Conservation (phyloP, 37 sponge, comb jelly and placozoan genomes). For the Geodia barretti region DNA sequence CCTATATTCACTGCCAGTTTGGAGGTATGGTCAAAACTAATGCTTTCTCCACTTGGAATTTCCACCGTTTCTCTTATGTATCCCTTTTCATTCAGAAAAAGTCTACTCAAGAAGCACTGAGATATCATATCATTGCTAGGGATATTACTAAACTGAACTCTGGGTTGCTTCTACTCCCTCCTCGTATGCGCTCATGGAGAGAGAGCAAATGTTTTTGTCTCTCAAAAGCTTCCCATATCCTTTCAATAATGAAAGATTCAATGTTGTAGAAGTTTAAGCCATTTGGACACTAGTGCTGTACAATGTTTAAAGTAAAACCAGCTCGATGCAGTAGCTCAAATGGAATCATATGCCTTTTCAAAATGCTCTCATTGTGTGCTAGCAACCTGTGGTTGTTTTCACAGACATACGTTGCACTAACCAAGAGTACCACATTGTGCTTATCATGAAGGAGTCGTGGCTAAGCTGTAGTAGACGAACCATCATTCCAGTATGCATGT, state of each 20-base stretch:
- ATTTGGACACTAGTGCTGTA: too few species aligned
- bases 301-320: constrained; percentile 14
- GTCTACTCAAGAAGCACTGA: constrained; percentile 12
- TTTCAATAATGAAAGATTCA: constrained; percentile 14
- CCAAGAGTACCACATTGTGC: constrained; percentile 9
- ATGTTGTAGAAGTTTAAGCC: constrained; percentile 38
- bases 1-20: constrained; percentile 54
- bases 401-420: constrained; percentile 21
- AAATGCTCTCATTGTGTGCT: constrained; percentile 29
- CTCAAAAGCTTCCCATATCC: constrained; percentile 1
- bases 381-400: constrained; percentile 22
- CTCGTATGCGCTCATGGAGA: neutral
- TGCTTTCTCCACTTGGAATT: neutral
- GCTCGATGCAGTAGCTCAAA: constrained; percentile 8
- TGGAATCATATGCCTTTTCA: neutral
- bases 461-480: constrained; percentile 5
- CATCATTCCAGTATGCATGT: constrained; percentile 32
- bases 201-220: constrained; percentile 4
- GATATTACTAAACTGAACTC: neutral
- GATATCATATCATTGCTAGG: constrained; percentile 12
- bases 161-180: neutral
- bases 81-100: constrained; percentile 9
- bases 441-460: constrained; percentile 30
- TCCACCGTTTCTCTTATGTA: constrained; percentile 5
- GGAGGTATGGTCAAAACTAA: constrained; percentile 44